phyloP scores from a whole-genome alignment of 2,888 invertebrate species.

The Dione vanillae region DNA sequence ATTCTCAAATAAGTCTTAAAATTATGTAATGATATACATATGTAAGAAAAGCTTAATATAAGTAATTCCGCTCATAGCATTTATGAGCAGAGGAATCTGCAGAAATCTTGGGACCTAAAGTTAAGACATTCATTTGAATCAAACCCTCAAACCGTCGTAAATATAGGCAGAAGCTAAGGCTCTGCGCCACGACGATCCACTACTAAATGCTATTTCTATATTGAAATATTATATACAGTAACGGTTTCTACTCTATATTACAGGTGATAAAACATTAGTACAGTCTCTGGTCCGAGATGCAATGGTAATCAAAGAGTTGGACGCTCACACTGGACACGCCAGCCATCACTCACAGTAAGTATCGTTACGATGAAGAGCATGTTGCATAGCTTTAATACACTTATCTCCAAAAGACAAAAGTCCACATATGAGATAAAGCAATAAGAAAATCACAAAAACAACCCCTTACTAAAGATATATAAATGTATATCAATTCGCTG shows the following conservation, averaged over 20 bases:
- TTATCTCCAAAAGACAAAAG: constrained; percentile 1
- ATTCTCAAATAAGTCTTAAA: too few species aligned
- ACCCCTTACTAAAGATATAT: constrained; percentile 14
- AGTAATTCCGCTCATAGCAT: too few species aligned
- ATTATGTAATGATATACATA: too few species aligned
- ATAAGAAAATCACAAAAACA: constrained; percentile 26
- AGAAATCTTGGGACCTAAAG: too few species aligned
- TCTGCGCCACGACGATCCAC: too few species aligned
- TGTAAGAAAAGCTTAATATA: too few species aligned
- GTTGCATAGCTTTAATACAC: constrained; percentile 50
- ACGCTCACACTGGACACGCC: constrained; percentile 87
- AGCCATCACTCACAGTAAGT: constrained; percentile 93
- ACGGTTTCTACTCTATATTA: constrained; percentile 50
- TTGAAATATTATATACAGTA: not conserved
- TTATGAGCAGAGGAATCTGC: too few species aligned
- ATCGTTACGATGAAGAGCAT: constrained; percentile 58
- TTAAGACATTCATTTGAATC: too few species aligned
- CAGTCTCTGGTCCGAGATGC: constrained; percentile 96
- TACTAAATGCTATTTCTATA: too few species aligned
- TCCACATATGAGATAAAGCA: constrained; percentile 27
- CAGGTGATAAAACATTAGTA: constrained; percentile 95
- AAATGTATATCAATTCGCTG: constrained; percentile 2
- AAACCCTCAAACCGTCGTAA: too few species aligned
- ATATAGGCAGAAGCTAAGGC: too few species aligned
- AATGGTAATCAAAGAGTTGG: constrained; percentile 93